phyloP scores from a whole-genome alignment of 2,113 vertebrate genomes.

The Perognathus longimembris region DNA sequence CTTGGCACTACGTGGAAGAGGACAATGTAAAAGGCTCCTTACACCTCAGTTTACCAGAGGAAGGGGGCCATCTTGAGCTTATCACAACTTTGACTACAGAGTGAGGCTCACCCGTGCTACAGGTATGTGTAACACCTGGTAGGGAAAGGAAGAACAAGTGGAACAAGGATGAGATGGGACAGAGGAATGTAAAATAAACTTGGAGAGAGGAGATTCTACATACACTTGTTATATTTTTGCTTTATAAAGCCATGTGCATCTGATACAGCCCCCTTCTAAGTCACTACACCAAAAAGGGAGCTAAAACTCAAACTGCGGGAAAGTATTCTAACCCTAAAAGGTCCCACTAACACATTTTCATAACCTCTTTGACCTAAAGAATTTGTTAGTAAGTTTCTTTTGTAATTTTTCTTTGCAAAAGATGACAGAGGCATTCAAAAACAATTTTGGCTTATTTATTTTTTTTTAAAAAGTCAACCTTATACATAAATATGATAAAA shows the following conservation, averaged over 20 bases:
- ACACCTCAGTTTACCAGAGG: neutral
- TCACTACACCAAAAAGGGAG: constrained; percentile 12
- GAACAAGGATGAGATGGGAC: neutral
- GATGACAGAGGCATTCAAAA: constrained; percentile 91
- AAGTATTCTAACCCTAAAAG: constrained; percentile 39
- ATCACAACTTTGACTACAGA: neutral
- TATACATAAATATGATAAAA: constrained; percentile 90
- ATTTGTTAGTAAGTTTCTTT: constrained; percentile 44
- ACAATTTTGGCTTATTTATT: constrained; percentile 91
- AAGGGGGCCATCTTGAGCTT: too few relatives aligned
- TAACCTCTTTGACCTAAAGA: constrained; percentile 65
- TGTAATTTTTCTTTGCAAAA: constrained; percentile 86
- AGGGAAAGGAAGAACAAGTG: neutral
- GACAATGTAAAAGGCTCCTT: neutral
- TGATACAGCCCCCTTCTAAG: constrained; percentile 51
- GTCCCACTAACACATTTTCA: constrained; percentile 64
- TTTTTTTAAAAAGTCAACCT: constrained; percentile 88
- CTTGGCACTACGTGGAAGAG: neutral
- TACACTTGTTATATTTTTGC: too few relatives aligned
- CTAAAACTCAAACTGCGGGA: constrained; percentile 11
- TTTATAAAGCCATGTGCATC: constrained; percentile 14
- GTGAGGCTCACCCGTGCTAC: rapidly evolving
- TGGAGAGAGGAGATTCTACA: neutral
- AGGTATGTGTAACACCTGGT: rapidly evolving
- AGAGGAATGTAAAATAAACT: too few relatives aligned